Conservation (phyloP, 2,797 vertebrate species). For the Cheracebus regulus region DNA sequence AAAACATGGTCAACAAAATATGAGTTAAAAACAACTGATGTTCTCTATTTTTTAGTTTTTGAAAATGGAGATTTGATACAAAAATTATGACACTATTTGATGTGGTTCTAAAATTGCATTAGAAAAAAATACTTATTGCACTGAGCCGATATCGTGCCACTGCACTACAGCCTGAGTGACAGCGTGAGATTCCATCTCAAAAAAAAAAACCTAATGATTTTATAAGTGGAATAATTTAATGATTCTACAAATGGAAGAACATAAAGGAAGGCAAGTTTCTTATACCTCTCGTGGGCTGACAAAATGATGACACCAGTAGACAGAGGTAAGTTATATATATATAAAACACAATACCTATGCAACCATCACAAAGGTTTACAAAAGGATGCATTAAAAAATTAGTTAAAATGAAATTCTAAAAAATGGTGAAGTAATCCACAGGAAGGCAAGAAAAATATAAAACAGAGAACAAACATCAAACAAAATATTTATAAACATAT, state of each 20-base stretch:
- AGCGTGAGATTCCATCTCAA: too few relatives aligned
- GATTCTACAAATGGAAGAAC: not conserved
- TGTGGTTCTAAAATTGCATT: not conserved
- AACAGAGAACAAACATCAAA: not conserved
- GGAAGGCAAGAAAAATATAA: not conserved
- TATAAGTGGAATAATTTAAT: not conserved
- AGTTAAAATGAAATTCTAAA: not conserved
- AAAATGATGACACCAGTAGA: not conserved
- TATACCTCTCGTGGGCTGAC: not conserved
- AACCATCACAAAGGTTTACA: not conserved
- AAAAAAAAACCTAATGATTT: not conserved
- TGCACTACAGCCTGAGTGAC: too few relatives aligned
- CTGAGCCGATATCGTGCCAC: too few relatives aligned
- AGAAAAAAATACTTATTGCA: not conserved
- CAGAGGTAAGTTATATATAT: not conserved
- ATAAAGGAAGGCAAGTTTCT: not conserved
- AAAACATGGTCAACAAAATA: not conserved
- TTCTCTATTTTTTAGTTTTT: not conserved
- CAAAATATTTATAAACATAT: not conserved
- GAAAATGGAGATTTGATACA: not conserved
- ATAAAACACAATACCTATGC: not conserved
- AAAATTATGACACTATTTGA: not conserved
- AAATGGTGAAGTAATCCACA: not conserved
- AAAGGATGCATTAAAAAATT: not conserved
- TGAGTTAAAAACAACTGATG: not conserved